Percentiles rank a stretch among this genome's conserved stretches.
phyloP scores from a whole-genome alignment of 2,888 invertebrate species.

The Rhingia campestris region DNA sequence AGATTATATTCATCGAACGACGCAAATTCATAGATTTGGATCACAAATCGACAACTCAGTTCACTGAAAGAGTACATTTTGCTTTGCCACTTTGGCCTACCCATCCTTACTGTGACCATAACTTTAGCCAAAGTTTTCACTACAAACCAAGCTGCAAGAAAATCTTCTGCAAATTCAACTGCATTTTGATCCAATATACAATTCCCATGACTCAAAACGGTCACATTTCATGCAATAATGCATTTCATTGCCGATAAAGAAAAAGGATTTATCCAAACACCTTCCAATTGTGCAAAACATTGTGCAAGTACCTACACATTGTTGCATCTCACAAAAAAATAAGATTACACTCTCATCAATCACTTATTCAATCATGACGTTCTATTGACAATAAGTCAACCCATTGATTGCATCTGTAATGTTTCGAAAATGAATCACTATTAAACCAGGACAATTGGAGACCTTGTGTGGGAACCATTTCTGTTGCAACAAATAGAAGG shows the following conservation, averaged over 20 bases:
- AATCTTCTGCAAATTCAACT: too few species aligned
- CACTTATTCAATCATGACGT: constrained; percentile 42
- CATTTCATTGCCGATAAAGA: background rate
- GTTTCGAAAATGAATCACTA: background rate
- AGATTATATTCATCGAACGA: too few species aligned
- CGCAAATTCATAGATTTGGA: too few species aligned
- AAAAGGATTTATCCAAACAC: constrained; percentile 28
- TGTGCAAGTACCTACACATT: constrained; percentile 35
- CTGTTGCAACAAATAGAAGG: constrained; percentile 20
- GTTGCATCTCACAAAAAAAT: background rate
- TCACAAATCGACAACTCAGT: too few species aligned
- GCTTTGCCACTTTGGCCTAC: too few species aligned
- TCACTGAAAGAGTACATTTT: too few species aligned
- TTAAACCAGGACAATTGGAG: constrained; percentile 11
- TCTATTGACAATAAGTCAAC: constrained; percentile 50
- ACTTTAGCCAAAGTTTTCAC: too few species aligned
- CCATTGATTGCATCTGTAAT: constrained; percentile 28
- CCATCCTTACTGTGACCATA: too few species aligned
- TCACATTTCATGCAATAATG: background rate
- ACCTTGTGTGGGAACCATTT: constrained; percentile 32
- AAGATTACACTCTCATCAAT: constrained; percentile 31
- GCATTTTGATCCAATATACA: background rate
- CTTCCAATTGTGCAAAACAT: constrained; percentile 49
- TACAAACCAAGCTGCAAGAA: too few species aligned
- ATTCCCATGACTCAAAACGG: background rate